A percentile compares a stretch with the other conserved stretches of the same genome.
These are phyloP conservation scores for Ciona savignyi DNA, from an alignment of 23 tunicate species.

Conservation along the genomic window DNA sequence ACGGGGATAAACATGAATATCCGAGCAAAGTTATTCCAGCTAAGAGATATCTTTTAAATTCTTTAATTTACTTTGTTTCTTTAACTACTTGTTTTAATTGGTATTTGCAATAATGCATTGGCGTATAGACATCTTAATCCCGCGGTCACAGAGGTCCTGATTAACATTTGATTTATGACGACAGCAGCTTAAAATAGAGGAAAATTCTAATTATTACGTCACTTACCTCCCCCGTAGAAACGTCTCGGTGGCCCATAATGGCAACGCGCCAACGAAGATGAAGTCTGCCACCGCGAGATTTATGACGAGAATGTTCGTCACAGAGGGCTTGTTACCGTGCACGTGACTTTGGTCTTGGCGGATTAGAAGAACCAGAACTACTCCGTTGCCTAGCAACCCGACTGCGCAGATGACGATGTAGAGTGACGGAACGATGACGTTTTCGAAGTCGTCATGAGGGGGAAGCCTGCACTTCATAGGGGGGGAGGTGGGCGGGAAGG, in stretches of 20 bases:
- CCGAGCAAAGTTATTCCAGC: too few relatives aligned
- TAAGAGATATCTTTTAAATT: too few relatives aligned
- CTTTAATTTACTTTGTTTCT: too few relatives aligned
- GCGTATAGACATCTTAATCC: too few relatives aligned
- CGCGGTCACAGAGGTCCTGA: too few relatives aligned
- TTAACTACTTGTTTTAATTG: too few relatives aligned
- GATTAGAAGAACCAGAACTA: slow-evolving; percentile 42
- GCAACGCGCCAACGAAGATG: slow-evolving; percentile 77
- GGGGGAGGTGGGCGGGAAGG: neutral
- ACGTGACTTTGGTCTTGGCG: slow-evolving; percentile 20
- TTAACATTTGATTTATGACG: too few relatives aligned
- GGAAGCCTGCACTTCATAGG: slow-evolving; percentile 59
- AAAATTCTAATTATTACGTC: neutral
- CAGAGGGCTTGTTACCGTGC: slow-evolving; percentile 12
- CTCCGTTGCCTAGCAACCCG: slow-evolving; percentile 77
- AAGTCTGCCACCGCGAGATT: slow-evolving; percentile 86
- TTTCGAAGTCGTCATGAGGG: slow-evolving; percentile 19
- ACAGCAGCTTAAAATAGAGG: too few relatives aligned
- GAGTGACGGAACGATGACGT: slow-evolving; percentile 34
- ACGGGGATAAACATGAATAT: too few relatives aligned
- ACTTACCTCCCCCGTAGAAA: slow-evolving; percentile 32
- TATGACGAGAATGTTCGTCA: slow-evolving; percentile 60
- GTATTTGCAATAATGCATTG: too few relatives aligned
- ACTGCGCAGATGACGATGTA: slow-evolving; percentile 46
- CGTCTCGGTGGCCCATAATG: slow-evolving; percentile 70